Percentiles rank a stretch among this genome's conserved stretches.
Evolutionary conservation across 2,797 vertebrate species (phyloP).

Genomic region (Amblyraja radiata): DNA sequence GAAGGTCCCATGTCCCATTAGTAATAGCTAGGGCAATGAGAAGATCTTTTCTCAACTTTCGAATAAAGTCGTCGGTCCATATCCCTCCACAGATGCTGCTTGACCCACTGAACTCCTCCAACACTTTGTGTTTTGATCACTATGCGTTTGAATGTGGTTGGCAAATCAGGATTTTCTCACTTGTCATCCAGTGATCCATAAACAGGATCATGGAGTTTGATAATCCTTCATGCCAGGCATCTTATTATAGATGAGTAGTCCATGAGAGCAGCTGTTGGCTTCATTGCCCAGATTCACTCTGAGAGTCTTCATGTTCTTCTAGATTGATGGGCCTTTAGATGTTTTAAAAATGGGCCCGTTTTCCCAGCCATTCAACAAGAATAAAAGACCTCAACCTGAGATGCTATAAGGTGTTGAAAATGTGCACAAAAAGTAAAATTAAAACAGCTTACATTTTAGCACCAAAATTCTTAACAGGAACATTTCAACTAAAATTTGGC

Average conservation of each 20-base stretch:
- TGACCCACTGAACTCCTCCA: too few species aligned
- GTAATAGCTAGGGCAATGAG: not conserved
- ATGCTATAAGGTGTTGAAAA: not conserved
- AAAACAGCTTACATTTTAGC: not conserved
- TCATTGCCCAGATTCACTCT: not conserved
- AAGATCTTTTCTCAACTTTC: not conserved
- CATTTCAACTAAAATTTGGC: not conserved
- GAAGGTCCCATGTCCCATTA: too few species aligned
- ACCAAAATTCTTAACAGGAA: not conserved
- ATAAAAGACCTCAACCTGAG: too few species aligned
- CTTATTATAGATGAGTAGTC: not conserved
- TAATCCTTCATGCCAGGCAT: not conserved
- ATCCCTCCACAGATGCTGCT: too few species aligned
- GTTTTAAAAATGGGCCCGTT: not conserved
- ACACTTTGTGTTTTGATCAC: too few species aligned
- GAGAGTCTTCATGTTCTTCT: not conserved
- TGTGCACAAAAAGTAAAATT: not conserved
- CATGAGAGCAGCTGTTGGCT: not conserved
- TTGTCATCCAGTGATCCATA: not conserved
- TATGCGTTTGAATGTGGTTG: not conserved
- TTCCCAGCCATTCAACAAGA: not conserved
- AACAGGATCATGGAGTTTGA: not conserved
- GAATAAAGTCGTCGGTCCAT: too few species aligned
- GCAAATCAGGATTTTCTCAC: not conserved
- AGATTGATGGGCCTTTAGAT: not conserved